These are phyloP conservation scores for Blastobasis adustella DNA, from an alignment of 2,888 invertebrate species.

Conservation along the genomic window DNA sequence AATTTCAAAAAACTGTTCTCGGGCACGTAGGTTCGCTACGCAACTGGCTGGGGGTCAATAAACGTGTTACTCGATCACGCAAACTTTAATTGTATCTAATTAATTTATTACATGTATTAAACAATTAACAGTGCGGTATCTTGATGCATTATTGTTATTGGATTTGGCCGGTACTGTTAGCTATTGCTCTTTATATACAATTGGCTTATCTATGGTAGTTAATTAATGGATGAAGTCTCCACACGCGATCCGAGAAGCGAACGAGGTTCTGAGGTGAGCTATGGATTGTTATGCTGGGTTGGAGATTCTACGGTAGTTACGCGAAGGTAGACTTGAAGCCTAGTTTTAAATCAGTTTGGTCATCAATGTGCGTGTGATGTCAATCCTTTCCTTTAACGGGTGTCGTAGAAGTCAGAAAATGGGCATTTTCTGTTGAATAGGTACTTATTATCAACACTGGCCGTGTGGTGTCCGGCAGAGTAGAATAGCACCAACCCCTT, in stretches of 20 bases:
- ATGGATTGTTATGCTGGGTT: no score
- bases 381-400: no score
- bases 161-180: constrained; percentile 48
- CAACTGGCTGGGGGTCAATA: constrained; percentile 46
- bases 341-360: no score
- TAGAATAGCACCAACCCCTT: no score
- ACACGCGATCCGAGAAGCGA: constrained; percentile 40
- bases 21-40: constrained; percentile 2
- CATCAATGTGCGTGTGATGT: no score
- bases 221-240: constrained; percentile 57
- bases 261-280: no score
- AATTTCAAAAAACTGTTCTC: constrained; percentile 20
- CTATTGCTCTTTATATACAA: constrained; percentile 48
- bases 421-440: no score
- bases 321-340: no score
- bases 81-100: constrained; percentile 66
- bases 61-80: constrained; percentile 46
- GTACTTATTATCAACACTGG: no score
- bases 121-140: constrained; percentile 67
- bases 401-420: no score
- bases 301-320: no score
- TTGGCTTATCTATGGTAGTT: constrained; percentile 68
- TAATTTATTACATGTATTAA: constrained; percentile 74
- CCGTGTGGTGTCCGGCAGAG: no score
- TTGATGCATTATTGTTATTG: constrained; percentile 66